Evolutionary conservation across 92 coral and sea anemone genomes (phyloP), one percentile per base, ranked within the genome.

Genomic region (Heliopora coerulea): DNA sequence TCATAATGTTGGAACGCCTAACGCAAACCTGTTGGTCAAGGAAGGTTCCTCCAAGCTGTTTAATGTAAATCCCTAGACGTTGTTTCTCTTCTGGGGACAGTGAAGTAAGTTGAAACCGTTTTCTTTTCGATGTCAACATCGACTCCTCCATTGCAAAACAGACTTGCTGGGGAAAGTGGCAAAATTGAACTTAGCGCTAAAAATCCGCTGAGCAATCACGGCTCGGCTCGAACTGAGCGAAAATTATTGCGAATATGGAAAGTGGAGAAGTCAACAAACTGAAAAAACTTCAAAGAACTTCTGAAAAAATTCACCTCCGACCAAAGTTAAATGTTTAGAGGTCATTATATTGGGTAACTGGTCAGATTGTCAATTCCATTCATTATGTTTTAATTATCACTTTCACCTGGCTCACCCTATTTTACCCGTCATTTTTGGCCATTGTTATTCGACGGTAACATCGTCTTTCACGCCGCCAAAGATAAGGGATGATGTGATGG

Each of bases 11-110:
- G 7, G 21, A 17, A 50, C 12, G 26, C 19, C 6, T 17, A 5
- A 14, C 11, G 62, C 98, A 76, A 44, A 95, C 99, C 75, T 90
- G 91, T 54, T 90, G 79, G 33, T 95, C 99, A 1, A 80, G 5
- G 65, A 86, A 95, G 20, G 80, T 86, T 13, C 99, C 99, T 44
- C 99, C 96, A 40, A 95, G 87, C 8, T 75, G 66, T 74, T 82
- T 74, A 62, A 95, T 95, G 57, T 64, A 63, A n/a, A 41, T 62
- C 1, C 89, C 85, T 7, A 95, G 66, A 21, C 75, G 75, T 67
- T 54, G 57, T 59, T 87, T 88, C 75, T 88, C 97, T 42, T 90
- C 91, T 56, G 82, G 49, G 7, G 81, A 68, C 58, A 95, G 91
- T 31, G 95, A 90, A 23, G 95, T 83, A 32, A 95, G 84, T 17